Evolutionary conservation across 2,888 invertebrate genomes (phyloP).

Genomic region (Drosophila nr. perissopoda): DNA sequence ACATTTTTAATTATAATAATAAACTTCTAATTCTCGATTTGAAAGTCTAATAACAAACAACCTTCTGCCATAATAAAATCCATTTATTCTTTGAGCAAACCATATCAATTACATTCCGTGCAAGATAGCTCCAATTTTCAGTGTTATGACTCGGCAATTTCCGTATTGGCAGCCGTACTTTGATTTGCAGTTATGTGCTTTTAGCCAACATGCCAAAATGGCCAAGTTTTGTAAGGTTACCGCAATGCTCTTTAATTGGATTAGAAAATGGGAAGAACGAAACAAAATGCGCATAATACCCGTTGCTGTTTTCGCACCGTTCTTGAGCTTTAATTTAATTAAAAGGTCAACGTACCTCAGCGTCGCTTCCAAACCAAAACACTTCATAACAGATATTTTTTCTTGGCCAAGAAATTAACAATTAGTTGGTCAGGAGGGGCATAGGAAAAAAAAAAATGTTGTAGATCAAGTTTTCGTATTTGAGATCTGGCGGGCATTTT

Average conservation of each 20-base stretch:
- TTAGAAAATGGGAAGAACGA: conserved; percentile 57
- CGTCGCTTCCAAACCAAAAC: conserved; percentile 28
- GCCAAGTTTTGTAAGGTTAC: conserved; percentile 57
- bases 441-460: conserved; percentile 34
- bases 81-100: conserved; percentile 10
- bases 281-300: conserved; percentile 61
- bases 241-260: conserved; percentile 68
- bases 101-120: conserved; percentile 20
- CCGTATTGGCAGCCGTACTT: conserved; percentile 29
- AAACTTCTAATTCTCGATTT: not conserved
- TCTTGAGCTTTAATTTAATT: conserved; percentile 66
- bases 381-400: conserved; percentile 21
- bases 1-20: not conserved
- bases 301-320: conserved; percentile 58
- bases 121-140: conserved; percentile 6
- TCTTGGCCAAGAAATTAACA: conserved; percentile 40
- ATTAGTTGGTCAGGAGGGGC: conserved; percentile 54
- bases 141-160: conserved; percentile 20
- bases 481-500: conserved; percentile 40
- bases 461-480: conserved; percentile 55
- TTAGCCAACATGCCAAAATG: conserved; percentile 28
- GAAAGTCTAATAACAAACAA: not conserved
- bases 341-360: conserved; percentile 64
- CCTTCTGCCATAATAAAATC: conserved; percentile 3
- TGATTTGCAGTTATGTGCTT: conserved; percentile 58